phyloP scores from a whole-genome alignment of 2,888 invertebrate genomes.

The Noctua pronuba region DNA sequence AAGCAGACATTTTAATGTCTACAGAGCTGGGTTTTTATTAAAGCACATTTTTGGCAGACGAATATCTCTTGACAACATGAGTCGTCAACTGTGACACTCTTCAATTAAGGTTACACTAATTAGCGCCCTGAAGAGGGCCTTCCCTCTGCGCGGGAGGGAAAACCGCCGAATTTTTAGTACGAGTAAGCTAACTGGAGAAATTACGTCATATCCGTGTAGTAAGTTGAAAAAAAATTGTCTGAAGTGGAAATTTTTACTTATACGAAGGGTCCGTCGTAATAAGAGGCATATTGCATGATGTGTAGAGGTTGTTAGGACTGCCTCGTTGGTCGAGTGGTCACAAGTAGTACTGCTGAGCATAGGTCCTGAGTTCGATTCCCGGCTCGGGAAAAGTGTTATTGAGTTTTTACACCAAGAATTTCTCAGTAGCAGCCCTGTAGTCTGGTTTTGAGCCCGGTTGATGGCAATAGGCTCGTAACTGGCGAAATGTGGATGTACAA shows the following conservation, averaged over 20 bases:
- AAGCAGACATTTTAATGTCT: neutral
- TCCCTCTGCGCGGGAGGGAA: neutral
- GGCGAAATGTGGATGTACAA: too few species aligned
- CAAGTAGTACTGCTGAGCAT: too few species aligned
- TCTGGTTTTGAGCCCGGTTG: too few species aligned
- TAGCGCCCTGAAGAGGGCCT: neutral
- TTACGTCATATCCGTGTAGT: neutral
- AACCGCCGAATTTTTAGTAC: slow-evolving; percentile 25
- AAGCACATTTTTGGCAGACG: neutral
- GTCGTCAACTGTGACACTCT: slow-evolving; percentile 11
- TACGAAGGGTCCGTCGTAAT: too few species aligned
- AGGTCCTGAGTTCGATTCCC: too few species aligned
- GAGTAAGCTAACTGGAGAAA: neutral
- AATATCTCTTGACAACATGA: slow-evolving; percentile 13
- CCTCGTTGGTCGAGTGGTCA: too few species aligned
- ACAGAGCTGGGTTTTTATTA: neutral
- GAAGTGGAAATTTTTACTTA: neutral
- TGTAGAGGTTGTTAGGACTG: too few species aligned
- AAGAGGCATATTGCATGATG: neutral
- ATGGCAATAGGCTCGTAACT: too few species aligned
- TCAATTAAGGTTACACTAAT: slow-evolving; percentile 41
- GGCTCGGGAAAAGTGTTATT: too few species aligned
- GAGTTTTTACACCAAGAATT: too few species aligned
- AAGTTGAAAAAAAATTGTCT: neutral
- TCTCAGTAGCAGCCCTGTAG: too few species aligned